Evolutionary conservation across 2,113 vertebrate species (phyloP), one percentile per base, ranked within the genome.

Genomic region (Fulica atra): DNA sequence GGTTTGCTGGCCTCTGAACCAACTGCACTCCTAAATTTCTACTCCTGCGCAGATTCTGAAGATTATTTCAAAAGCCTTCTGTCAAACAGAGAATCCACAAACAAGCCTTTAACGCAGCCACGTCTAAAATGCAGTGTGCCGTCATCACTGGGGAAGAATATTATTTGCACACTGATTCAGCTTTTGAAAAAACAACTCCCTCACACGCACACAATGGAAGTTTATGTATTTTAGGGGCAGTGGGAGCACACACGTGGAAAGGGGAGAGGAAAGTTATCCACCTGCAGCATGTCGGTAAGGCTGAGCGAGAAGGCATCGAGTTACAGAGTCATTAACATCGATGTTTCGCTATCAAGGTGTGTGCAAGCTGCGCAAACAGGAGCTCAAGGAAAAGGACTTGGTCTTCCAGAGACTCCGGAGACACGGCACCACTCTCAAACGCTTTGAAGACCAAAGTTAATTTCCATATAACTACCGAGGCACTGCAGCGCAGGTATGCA

Each of bases 131-230:
- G 2, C 11, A 66, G 42, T 61, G 9, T 0, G 0, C n/a, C 1
- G 0, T 66, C 76, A 59, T 19, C 74, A 79, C 4, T 2, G 2
- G 7, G 42, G 28, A 61, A 85, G 50, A 84, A 53, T 7, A 26
- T 35, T 92, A 88, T 93, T 94, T 93, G 60, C 87, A 77, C 66
- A 92, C 72, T 85, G 92, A 96, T 74, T 94, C 94, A 93, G 63
- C 81, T 16, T 7, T 8, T 44, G 76, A 40, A 61, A 28, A 16
- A 94, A 77, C 61, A 81, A 21, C 70, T 76, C 88, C 73, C 76
- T 68, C 56, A 13, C 44, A 56, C 0, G 9, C 87, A 82, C 50
- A 18, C 84, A 84, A 33, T 9, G 29, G 23, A 24, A 73, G 59
- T 56, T 81, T 31, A 35, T 80, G 89, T 69, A 20, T 63, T 93